Evolutionary conservation across 2,888 invertebrate species (phyloP), one percentile per base, ranked within the genome.

Genomic region (Xestobium rufovillosum): DNA sequence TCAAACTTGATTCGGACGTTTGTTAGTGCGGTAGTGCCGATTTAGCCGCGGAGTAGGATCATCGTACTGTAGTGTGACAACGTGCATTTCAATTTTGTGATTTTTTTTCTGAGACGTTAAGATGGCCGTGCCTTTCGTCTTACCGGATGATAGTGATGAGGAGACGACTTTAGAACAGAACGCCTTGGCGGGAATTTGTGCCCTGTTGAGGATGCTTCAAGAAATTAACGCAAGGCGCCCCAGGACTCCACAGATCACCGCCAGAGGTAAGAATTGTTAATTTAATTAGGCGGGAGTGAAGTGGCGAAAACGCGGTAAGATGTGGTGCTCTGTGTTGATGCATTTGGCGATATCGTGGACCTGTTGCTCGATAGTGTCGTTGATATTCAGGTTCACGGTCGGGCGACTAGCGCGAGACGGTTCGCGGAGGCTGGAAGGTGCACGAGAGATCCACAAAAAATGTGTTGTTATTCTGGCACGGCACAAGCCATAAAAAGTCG

Each of bases 61-160:
- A n/a, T n/a, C n/a, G n/a, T n/a, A n/a, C n/a, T n/a, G n/a, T n/a
- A n/a, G n/a, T n/a, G n/a, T n/a, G n/a, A n/a, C n/a, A n/a, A n/a
- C n/a, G n/a, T n/a, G n/a, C n/a, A n/a, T n/a, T n/a, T n/a, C n/a
- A n/a, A n/a, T n/a, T 11, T 26, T 30, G 17, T 14, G 9, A 25
- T 31, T 33, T 26, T 4, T 34, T 43, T 25, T 27, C 16, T 34
- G 16, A 31, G 33, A 35, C 31, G 31, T 43, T 44, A 47, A 38
- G 34, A 65, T 65, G 65, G 65, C 65, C 42, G 61, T 65, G 53
- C 65, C 65, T 26, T 63, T 65, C 47, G 53, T 53, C 39, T 49
- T 65, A 40, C 63, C 63, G 31, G 58, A 57, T 50, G 60, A 61
- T 42, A 58, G 60, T 31, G 54, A 53, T 26, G 46, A 50, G 19